Evolutionary conservation across 2,797 vertebrate genomes (phyloP).

Genomic region (Paedocypris micromegethes): DNA sequence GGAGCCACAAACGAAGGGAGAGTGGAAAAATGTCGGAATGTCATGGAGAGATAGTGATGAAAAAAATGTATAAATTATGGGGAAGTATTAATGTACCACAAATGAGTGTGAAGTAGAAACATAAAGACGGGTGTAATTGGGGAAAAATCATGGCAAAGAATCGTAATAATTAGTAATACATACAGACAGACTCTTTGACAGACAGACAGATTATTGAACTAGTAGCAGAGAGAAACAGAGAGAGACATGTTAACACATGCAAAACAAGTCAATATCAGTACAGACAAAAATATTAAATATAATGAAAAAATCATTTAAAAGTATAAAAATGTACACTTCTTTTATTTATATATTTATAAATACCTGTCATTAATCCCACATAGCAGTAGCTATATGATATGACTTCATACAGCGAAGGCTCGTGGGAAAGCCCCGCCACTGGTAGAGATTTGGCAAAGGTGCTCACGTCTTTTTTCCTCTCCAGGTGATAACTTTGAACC

Average conservation of each 20-base stretch:
- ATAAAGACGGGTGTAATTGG: slow-evolving; percentile 4
- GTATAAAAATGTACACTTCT: too few relatives aligned
- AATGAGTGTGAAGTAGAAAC: background rate
- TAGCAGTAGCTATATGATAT: slow-evolving; percentile 90
- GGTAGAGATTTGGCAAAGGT: slow-evolving; percentile 67
- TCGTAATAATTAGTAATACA: slow-evolving; percentile 18
- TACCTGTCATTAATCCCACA: slow-evolving; percentile 86
- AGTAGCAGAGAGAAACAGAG: slow-evolving; percentile 62
- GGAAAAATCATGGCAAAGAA: slow-evolving; percentile 9
- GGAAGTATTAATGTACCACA: background rate
- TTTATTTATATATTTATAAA: slow-evolving; percentile 5
- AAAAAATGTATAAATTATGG: background rate
- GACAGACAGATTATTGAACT: slow-evolving; percentile 66
- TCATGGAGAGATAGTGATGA: slow-evolving; percentile 8
- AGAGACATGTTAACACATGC: slow-evolving; percentile 66
- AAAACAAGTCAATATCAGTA: slow-evolving; percentile 47
- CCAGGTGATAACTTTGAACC: slow-evolving; percentile 71
- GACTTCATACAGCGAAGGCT: slow-evolving; percentile 76
- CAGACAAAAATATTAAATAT: background rate
- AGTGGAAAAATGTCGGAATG: slow-evolving; percentile 26
- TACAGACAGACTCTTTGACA: slow-evolving; percentile 58
- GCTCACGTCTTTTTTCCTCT: slow-evolving; percentile 78
- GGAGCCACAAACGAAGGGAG: slow-evolving; percentile 15
- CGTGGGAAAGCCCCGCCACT: slow-evolving; percentile 64
- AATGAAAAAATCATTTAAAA: background rate